Evolutionary conservation across 2,888 invertebrate genomes (phyloP).

Genomic region (Dendrolimus pini): DNA sequence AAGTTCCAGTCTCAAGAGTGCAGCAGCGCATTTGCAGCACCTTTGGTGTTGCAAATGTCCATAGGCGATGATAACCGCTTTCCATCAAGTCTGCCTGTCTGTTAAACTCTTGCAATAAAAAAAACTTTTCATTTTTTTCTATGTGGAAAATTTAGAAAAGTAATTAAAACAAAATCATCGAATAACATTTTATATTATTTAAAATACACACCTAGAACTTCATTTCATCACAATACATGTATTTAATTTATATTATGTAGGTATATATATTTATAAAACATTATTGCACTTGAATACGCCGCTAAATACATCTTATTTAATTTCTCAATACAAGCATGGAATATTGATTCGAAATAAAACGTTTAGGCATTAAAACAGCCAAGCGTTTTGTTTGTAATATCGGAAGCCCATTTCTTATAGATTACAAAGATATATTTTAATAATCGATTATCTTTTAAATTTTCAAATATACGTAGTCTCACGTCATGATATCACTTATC

Average conservation of each 20-base stretch:
- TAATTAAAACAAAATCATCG: slow-evolving; percentile 40
- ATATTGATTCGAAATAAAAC: slow-evolving; percentile 23
- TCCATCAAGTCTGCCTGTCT: no score
- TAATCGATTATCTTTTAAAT: neutral
- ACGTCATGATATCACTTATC: no score
- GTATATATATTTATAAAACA: slow-evolving; percentile 57
- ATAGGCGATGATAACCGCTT: no score
- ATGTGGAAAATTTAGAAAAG: no score
- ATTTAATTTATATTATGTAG: slow-evolving; percentile 19
- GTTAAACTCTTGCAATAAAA: no score
- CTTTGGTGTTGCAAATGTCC: no score
- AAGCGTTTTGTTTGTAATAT: slow-evolving; percentile 23
- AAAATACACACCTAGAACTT: slow-evolving; percentile 73
- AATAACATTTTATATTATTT: slow-evolving; percentile 73
- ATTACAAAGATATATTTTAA: slow-evolving; percentile 1
- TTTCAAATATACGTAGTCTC: no score
- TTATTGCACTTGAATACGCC: slow-evolving; percentile 67
- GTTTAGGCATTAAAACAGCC: slow-evolving; percentile 18
- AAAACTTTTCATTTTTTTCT: no score
- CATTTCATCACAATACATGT: slow-evolving; percentile 64
- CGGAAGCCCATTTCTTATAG: slow-evolving; percentile 29
- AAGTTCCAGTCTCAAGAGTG: no score
- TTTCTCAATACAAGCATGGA: slow-evolving; percentile 28
- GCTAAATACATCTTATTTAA: slow-evolving; percentile 33
- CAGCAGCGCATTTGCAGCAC: no score